These are phyloP conservation scores for Mesoclemmys tuberculata DNA, from an alignment of 2,113 vertebrate genomes.

Conservation along the genomic window DNA sequence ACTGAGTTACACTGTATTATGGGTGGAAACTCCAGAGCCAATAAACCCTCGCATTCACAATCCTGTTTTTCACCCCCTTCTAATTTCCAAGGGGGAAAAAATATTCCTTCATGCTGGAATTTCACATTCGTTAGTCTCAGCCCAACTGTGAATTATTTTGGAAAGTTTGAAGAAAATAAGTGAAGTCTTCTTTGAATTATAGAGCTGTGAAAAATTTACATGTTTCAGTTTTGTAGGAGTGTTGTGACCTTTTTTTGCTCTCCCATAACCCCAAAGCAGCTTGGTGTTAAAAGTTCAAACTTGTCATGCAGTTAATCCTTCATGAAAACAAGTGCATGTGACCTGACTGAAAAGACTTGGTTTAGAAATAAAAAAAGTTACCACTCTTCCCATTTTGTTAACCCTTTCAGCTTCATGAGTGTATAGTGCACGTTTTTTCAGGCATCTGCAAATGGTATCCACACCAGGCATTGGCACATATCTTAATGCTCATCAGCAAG, in stretches of 20 bases:
- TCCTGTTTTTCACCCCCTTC: not conserved
- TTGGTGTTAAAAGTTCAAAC: constrained; percentile 64
- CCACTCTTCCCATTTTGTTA: constrained; percentile 55
- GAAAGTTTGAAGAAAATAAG: constrained; percentile 25
- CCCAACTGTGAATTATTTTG: constrained; percentile 20
- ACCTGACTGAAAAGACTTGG: constrained; percentile 61
- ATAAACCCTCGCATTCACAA: not conserved
- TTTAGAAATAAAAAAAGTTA: constrained; percentile 74
- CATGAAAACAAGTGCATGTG: constrained; percentile 54
- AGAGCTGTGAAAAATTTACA: constrained; percentile 54
- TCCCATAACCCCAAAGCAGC: constrained; percentile 8
- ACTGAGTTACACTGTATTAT: not conserved
- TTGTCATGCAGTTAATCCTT: constrained; percentile 74
- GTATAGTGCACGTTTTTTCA: constrained; percentile 42
- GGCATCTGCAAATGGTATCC: constrained; percentile 42
- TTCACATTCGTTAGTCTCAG: constrained; percentile 4
- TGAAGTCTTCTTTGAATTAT: constrained; percentile 26
- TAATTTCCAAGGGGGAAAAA: not conserved
- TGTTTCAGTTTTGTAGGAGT: constrained; percentile 34
- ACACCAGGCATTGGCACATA: constrained; percentile 30
- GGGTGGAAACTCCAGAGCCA: not conserved
- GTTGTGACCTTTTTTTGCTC: constrained; percentile 32
- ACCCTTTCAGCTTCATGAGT: constrained; percentile 51
- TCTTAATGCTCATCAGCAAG: constrained; percentile 37
- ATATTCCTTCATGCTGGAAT: not conserved